Evolutionary conservation across 2,113 vertebrate species (phyloP), one percentile per base, ranked within the genome.

Genomic region (Octodon degus): DNA sequence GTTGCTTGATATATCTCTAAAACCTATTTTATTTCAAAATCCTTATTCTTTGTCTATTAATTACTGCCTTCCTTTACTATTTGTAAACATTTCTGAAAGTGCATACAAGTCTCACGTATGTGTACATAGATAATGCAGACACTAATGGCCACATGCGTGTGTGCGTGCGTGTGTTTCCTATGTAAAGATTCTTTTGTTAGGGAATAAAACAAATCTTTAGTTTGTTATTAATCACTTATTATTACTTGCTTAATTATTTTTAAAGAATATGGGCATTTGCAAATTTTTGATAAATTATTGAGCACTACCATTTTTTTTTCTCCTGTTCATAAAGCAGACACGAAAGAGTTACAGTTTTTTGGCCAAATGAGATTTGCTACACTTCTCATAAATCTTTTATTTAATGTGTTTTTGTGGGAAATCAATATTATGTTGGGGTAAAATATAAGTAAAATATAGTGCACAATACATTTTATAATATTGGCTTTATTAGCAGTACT

Each of bases 401-500:
- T 98, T 97, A 96, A 92, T 96, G 53, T 97, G 72, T 92, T 98
- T 98, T 97, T 97, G 93, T 97, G 96, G 97, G 91, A 98, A 98
- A 98, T 98, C 88, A 97, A 97, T 98, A 97, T 98, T 97, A 97
- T 81, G 90, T 93, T 97, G 96, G 82, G 97, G 80, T 98, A 98
- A 98, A 98, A 97, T 97, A 97, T 60, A 98, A 96, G 97, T 91
- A 97, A 98, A 97, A 98, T 96, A 97, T 97, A 96, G 85, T 93
- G 96, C 86, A 91, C 77, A 94, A 96, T 97, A 76, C 79, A 85
- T 96, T 98, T 95, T 97, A 19, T 58, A 97, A 97, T 98, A 97
- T 65, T 84, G 22, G 27, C 72, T 97, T 97, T 96, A 79, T 81
- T 92, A 96, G 86, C 96, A 85, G 4, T n/a, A 92, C 30, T 97